These are phyloP conservation scores for Leptinotarsa tumamoca DNA, from an alignment of 2,888 invertebrate species.

Conservation along the genomic window DNA sequence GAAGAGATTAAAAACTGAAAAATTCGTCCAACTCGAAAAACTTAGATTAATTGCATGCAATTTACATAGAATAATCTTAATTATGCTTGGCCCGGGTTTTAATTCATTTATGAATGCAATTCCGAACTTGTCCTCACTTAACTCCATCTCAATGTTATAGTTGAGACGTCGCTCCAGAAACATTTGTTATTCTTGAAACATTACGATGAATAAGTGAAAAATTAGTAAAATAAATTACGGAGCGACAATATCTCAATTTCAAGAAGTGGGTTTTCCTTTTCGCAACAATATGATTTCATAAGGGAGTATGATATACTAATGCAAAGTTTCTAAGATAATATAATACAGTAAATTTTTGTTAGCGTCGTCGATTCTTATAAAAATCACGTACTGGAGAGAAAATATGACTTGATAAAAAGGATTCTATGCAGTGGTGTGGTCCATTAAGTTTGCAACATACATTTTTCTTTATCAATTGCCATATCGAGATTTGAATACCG, in stretches of 20 bases:
- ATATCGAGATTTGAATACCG: too few species aligned
- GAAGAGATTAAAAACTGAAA: slow-evolving; percentile 51
- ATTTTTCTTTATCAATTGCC: too few species aligned
- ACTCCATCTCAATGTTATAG: not conserved
- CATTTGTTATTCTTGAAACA: not conserved
- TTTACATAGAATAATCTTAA: slow-evolving; percentile 59
- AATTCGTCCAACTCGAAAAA: slow-evolving; percentile 41
- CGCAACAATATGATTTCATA: not conserved
- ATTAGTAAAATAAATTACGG: not conserved
- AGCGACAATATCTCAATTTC: not conserved
- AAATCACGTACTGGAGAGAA: too few species aligned
- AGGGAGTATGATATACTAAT: too few species aligned
- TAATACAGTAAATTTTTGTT: too few species aligned
- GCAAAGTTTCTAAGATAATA: too few species aligned
- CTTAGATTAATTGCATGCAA: slow-evolving; percentile 57
- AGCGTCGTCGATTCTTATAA: too few species aligned
- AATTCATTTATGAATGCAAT: slow-evolving; percentile 12
- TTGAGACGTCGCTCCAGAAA: not conserved
- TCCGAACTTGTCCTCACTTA: not conserved
- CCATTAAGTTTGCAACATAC: too few species aligned
- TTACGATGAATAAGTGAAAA: not conserved
- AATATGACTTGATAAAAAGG: too few species aligned
- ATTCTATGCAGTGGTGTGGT: too few species aligned
- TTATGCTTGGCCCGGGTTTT: slow-evolving; percentile 40
- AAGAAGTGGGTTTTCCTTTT: not conserved